These are phyloP conservation scores for Alectoris magna DNA, from an alignment of 2,797 vertebrate species.

Conservation along the genomic window DNA sequence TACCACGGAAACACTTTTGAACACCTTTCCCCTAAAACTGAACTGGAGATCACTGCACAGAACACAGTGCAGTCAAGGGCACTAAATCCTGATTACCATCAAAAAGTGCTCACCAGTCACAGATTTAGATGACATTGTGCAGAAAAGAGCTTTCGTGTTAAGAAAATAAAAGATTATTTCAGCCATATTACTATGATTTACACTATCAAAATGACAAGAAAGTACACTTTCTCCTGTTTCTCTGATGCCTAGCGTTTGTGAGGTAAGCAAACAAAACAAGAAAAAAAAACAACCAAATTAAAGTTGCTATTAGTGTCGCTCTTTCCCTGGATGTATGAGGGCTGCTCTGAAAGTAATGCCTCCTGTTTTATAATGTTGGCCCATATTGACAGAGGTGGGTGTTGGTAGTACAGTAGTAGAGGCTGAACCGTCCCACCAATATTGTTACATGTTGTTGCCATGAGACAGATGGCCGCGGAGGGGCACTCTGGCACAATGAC, in stretches of 20 bases:
- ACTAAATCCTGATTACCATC: not conserved
- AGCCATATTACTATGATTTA: not conserved
- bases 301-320: not conserved
- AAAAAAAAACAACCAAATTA: not conserved
- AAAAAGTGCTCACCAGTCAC: not conserved
- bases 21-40: not conserved
- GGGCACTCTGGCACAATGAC: no score
- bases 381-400: no score
- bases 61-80: rapidly evolving
- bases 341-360: not conserved
- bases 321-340: not conserved
- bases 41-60: not conserved
- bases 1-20: not conserved
- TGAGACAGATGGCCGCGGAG: not conserved
- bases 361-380: not conserved
- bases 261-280: not conserved
- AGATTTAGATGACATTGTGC: not conserved
- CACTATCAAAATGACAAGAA: not conserved
- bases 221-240: not conserved
- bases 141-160: not conserved
- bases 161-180: not conserved
- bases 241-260: not conserved
- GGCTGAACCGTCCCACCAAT: not conserved
- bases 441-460: not conserved
- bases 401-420: not conserved